Conservation (phyloP, 1,140 invertebrate genomes). For the Lordiphosa stackelbergi region DNA sequence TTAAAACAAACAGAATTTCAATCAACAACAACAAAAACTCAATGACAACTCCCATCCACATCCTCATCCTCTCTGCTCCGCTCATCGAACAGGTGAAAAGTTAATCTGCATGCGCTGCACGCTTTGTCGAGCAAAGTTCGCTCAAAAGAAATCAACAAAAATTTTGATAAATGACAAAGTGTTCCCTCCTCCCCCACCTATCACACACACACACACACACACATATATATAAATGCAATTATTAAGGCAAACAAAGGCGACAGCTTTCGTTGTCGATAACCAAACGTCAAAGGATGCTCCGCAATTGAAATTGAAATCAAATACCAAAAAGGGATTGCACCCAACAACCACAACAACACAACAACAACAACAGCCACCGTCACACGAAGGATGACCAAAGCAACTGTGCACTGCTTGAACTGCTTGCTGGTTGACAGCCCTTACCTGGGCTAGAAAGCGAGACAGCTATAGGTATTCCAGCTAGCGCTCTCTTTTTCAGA, state of each 20-base stretch:
- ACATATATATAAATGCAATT: conserved; percentile 65
- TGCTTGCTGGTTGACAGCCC: background rate
- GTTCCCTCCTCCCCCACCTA: conserved; percentile 20
- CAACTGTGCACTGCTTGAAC: background rate
- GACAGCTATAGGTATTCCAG: conserved; percentile 14
- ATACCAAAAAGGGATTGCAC: conserved; percentile 66
- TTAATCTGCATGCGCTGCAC: conserved; percentile 74
- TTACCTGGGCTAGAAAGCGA: conserved; percentile 21
- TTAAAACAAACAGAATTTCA: conserved; percentile 74
- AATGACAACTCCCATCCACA: conserved; percentile 52
- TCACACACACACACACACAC: conserved; percentile 37
- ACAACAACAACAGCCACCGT: conserved; percentile 11
- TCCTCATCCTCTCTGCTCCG: conserved; percentile 14
- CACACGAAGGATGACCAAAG: conserved; percentile 3
- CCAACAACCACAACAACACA: conserved; percentile 16
- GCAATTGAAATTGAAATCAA: conserved; percentile 75
- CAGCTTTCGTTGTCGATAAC: conserved; percentile 63
- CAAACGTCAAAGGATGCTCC: conserved; percentile 67
- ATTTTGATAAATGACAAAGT: conserved; percentile 67
- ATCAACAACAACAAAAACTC: conserved; percentile 57
- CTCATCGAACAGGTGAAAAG: conserved; percentile 61
- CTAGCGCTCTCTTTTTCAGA: conserved; percentile 49
- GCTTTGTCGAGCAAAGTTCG: conserved; percentile 66
- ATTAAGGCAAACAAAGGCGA: conserved; percentile 72
- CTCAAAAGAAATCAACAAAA: conserved; percentile 45